A percentile compares a stretch with the other conserved stretches of the same genome.
These are phyloP conservation scores for Pocota personata DNA, from an alignment of 2,888 invertebrate species.

Conservation along the genomic window DNA sequence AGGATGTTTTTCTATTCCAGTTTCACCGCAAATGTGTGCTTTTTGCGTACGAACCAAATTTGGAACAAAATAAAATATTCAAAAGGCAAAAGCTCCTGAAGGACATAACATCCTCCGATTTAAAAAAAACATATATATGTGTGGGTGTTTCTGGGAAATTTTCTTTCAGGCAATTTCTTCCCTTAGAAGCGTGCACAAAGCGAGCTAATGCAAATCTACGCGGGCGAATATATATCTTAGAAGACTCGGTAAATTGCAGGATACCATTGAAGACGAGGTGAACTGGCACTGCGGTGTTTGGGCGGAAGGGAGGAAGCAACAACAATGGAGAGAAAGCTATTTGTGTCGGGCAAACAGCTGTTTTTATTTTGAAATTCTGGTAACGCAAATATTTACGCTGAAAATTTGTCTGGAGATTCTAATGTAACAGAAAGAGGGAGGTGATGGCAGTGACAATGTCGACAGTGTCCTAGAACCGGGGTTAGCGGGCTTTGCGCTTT, in stretches of 20 bases:
- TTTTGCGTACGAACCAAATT: constrained; percentile 55
- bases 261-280: constrained; percentile 18
- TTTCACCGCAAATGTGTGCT: constrained; percentile 44
- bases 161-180: constrained; percentile 9
- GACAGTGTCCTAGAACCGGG: not conserved
- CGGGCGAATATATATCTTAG: constrained; percentile 14
- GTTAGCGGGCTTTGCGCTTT: not conserved
- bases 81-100: constrained; percentile 61
- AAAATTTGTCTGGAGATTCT: constrained; percentile 54
- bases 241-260: constrained; percentile 22
- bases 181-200: constrained; percentile 12
- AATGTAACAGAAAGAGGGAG: not conserved
- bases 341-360: constrained; percentile 47
- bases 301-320: not conserved
- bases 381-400: constrained; percentile 52
- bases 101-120: constrained; percentile 45
- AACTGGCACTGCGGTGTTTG: not conserved
- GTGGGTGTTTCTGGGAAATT: not conserved
- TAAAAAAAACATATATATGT: constrained; percentile 17
- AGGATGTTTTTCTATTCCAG: constrained; percentile 39
- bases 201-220: constrained; percentile 31
- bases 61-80: constrained; percentile 64
- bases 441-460: constrained; percentile 12
- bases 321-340: constrained; percentile 17
- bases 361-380: constrained; percentile 52